Evolutionary conservation across 2,888 invertebrate species (phyloP), one percentile per base, ranked within the genome.

Genomic region (Pseudolycoriella hygida): DNA sequence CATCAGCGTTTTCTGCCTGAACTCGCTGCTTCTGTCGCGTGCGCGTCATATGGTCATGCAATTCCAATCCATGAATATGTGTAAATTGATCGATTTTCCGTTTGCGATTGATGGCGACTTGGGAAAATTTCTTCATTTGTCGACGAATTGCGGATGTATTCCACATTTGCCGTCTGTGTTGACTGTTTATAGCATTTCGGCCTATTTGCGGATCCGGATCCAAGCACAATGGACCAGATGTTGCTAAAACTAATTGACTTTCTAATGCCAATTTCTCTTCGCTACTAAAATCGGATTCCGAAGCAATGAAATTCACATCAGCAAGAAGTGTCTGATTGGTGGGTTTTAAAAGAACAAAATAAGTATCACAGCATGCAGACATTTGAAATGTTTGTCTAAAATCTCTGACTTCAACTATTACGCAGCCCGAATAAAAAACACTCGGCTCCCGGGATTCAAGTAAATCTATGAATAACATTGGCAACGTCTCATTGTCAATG

Each of bases 401-500:
- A 67, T 93, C 90, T 57, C 89, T 74, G 56, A 93, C 76, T 72
- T 92, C 87, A 54, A 84, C 86, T 60, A 92, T 83, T 51, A 93
- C 81, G 68, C 90, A 89, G 50, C 92, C 92, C 54, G 80, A 85
- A 64, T 92, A 89, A 68, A 89, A 86, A 49, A 93, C 71, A 64
- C 84, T 82, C 44, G 85, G 82, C 60, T 86, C 78, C 59, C 83
- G 81, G 8, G 79, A 73, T 60, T 87, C 88, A 49, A 93, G 67
- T 52, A 90, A 67, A 62, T 92, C 88, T 50, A 87, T 72, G 47
- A 93, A 70, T 58, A 84, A 77, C 49, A 88, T 83, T 43, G 93
- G 93, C 60, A 94, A 68, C 67, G 90, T 83, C 64, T 89, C 89
- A 65, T 83, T 84, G 64, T 92, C 88, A 56, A 93, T 81, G 61